These are phyloP conservation scores for Pelmatolapia mariae DNA, from an alignment of 2,113 vertebrate species.

Conservation along the genomic window DNA sequence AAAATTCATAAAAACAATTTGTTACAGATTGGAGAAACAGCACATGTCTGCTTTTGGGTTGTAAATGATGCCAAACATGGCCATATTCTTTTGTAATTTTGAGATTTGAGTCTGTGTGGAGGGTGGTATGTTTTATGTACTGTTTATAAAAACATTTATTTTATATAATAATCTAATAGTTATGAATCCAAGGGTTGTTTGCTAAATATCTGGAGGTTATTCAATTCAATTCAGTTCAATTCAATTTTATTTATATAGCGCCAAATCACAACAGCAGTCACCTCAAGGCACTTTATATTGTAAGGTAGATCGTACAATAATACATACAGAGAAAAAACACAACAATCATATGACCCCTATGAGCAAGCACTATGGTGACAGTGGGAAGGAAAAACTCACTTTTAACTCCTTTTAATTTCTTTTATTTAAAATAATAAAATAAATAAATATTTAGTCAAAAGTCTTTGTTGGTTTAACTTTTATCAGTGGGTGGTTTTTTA, in stretches of 20 bases:
- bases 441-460: background rate
- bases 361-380: background rate
- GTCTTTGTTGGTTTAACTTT: background rate
- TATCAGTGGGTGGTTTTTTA: background rate
- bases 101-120: background rate
- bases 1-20: background rate
- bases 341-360: background rate
- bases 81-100: background rate
- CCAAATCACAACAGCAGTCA: background rate
- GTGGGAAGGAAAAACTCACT: background rate
- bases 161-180: background rate
- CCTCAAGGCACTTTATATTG: background rate
- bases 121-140: background rate
- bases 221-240: background rate
- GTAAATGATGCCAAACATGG: accelerated
- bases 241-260: background rate
- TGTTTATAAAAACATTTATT: accelerated
- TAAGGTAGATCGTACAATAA: background rate
- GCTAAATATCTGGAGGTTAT: background rate
- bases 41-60: background rate
- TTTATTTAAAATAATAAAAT: background rate
- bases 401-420: background rate
- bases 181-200: background rate
- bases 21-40: background rate
- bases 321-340: background rate